Evolutionary conservation across 2,113 vertebrate species (phyloP).

Genomic region (Phaethon lepturus): DNA sequence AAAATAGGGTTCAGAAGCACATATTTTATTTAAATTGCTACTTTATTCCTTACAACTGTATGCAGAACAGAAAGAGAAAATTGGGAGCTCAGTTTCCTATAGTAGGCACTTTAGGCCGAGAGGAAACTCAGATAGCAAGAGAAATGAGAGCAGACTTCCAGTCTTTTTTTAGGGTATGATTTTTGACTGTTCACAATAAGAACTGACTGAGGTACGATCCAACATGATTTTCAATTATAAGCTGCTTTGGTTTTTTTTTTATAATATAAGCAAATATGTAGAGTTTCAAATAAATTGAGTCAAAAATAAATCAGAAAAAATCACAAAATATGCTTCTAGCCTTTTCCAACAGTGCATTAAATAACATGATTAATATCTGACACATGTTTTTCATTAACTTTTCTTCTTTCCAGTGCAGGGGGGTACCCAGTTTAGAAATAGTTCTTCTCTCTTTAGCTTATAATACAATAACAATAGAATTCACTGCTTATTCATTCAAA

Average conservation of each 20-base stretch:
- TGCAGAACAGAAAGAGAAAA: neutral
- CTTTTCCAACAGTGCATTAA: neutral
- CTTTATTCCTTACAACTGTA: neutral
- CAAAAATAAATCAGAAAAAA: neutral
- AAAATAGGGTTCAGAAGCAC: neutral
- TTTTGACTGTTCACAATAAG: neutral
- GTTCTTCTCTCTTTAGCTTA: neutral
- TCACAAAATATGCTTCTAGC: neutral
- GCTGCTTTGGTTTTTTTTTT: neutral
- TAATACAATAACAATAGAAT: neutral
- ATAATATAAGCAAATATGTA: neutral
- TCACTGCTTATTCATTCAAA: neutral
- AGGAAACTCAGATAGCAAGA: neutral
- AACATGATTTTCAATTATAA: neutral
- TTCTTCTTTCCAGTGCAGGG: neutral
- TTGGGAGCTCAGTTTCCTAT: neutral
- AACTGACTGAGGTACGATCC: neutral
- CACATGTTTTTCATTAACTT: neutral
- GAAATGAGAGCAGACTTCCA: neutral
- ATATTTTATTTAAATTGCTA: constrained; percentile 19
- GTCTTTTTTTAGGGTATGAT: neutral
- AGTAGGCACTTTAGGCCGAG: neutral
- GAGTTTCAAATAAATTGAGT: neutral
- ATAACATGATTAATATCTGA: neutral
- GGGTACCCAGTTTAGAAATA: neutral